Conservation (phyloP, 2,113 vertebrate species). For the Chaetura pelagica region DNA sequence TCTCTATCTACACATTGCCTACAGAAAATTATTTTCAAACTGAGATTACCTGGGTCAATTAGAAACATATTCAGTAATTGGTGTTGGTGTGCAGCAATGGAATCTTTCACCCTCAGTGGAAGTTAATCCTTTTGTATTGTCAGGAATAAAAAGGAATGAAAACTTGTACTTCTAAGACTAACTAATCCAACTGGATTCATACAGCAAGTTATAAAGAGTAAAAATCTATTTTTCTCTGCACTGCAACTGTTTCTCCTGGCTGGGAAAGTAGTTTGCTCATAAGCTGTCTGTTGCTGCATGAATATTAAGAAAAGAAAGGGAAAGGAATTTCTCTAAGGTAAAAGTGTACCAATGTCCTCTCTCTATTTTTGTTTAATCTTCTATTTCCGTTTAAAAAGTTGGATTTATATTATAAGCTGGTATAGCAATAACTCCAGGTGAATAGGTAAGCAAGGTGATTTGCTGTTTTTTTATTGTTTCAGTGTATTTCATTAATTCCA, state of each 20-base stretch:
- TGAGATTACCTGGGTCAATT: neutral
- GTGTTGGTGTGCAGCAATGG: neutral
- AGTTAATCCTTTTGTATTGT: neutral
- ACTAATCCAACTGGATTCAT: neutral
- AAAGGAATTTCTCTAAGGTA: neutral
- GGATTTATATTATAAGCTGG: neutral
- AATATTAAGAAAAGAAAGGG: neutral
- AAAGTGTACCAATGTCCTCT: neutral
- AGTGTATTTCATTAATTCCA: neutral
- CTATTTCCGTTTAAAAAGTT: neutral
- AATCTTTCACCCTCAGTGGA: neutral
- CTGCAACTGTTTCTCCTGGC: neutral
- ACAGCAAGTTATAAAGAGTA: neutral
- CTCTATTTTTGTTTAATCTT: neutral
- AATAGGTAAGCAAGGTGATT: neutral
- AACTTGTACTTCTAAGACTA: neutral
- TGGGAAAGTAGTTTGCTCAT: neutral
- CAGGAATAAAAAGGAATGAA: neutral
- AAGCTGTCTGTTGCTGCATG: neutral
- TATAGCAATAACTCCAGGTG: neutral
- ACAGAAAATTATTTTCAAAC: neutral
- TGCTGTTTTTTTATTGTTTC: accelerated
- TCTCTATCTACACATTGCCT: neutral
- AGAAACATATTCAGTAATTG: neutral
- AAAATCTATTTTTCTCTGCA: too few relatives aligned